These are phyloP conservation scores for Apis laboriosa DNA, from an alignment of 1,140 invertebrate genomes.

Conservation along the genomic window DNA sequence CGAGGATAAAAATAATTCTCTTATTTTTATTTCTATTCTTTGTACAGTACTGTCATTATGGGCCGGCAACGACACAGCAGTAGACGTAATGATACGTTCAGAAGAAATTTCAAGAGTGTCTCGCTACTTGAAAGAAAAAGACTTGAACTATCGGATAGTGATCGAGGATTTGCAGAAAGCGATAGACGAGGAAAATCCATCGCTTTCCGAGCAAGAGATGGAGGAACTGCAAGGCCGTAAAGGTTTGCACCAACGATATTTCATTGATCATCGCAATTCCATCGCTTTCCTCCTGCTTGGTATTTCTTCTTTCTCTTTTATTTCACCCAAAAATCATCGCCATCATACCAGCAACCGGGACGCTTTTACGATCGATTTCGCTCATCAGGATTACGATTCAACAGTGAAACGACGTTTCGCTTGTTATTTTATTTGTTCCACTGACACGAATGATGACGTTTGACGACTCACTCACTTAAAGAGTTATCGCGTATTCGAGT, in stretches of 20 bases:
- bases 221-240: conserved; percentile 86
- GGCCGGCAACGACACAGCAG: conserved; percentile 84
- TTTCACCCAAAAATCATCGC: not conserved
- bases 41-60: conserved; percentile 85
- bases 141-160: conserved; percentile 83
- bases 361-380: not conserved
- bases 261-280: not conserved
- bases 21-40: conserved; percentile 28
- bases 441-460: conserved; percentile 32
- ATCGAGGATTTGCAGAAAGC: conserved; percentile 89
- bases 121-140: conserved; percentile 72
- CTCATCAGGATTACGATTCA: not conserved
- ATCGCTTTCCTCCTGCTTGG: not conserved
- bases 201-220: conserved; percentile 83
- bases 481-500: not conserved
- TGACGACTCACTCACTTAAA: not conserved
- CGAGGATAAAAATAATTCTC: not conserved
- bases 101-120: conserved; percentile 81
- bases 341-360: not conserved
- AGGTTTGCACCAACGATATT: conserved; percentile 80
- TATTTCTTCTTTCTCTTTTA: not conserved
- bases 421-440: conserved; percentile 39
- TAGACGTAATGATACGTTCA: conserved; percentile 86
- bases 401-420: conserved; percentile 26
- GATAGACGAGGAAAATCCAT: conserved; percentile 89